Conservation (phyloP, 2,797 vertebrate genomes). For the Hyperoplus lanceolatus region DNA sequence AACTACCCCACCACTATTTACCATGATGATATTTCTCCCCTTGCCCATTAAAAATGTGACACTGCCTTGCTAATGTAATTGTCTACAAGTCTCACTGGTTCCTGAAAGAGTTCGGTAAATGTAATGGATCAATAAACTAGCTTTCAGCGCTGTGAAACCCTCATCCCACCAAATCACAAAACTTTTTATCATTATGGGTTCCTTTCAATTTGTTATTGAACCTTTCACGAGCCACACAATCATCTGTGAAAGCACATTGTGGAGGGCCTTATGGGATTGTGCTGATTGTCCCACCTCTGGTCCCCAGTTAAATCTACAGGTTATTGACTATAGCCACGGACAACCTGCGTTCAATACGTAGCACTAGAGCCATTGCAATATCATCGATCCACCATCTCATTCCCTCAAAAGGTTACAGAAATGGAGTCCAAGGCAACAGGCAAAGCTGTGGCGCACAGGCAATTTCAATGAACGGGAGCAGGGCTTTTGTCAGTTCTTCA, state of each 20-base stretch:
- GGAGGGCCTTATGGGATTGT: slow-evolving; percentile 53
- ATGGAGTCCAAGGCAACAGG: slow-evolving; percentile 53
- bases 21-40: not conserved
- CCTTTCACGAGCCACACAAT: slow-evolving; percentile 68
- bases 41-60: slow-evolving; percentile 1
- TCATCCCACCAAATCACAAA: slow-evolving; percentile 13
- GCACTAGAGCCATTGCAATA: slow-evolving; percentile 71
- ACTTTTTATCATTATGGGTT: slow-evolving; percentile 54
- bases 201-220: slow-evolving; percentile 73
- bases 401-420: slow-evolving; percentile 78
- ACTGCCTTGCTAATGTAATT: not conserved
- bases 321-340: slow-evolving; percentile 82
- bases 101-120: slow-evolving; percentile 26
- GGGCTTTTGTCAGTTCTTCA: slow-evolving; percentile 24
- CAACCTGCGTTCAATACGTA: slow-evolving; percentile 75
- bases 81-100: not conserved
- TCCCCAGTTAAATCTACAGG: slow-evolving; percentile 73
- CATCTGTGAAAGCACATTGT: slow-evolving; percentile 63
- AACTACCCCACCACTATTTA: not conserved
- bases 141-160: slow-evolving; percentile 33
- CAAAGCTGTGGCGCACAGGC: slow-evolving; percentile 23
- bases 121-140: slow-evolving; percentile 7
- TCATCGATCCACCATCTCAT: slow-evolving; percentile 77
- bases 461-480: slow-evolving; percentile 49
- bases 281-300: slow-evolving; percentile 62